phyloP scores from a whole-genome alignment of 2,888 invertebrate genomes.

The Latheticus oryzae region DNA sequence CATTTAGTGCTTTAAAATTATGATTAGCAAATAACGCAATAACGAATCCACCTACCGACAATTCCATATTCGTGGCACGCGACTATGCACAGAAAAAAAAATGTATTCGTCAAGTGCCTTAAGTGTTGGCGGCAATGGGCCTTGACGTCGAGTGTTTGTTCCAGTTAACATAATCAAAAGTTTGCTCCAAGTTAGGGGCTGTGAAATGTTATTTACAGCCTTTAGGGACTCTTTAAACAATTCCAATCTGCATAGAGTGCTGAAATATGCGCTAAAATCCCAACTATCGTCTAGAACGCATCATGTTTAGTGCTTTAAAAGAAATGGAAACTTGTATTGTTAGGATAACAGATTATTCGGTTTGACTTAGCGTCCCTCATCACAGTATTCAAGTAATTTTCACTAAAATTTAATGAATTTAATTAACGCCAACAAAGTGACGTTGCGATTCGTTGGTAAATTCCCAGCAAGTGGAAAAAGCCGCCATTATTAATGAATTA shows the following conservation, averaged over 20 bases:
- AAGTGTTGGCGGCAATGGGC: constrained; percentile 48
- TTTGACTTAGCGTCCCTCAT: too few species aligned
- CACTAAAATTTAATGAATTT: constrained; percentile 36
- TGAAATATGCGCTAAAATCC: constrained; percentile 30
- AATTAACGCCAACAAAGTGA: constrained; percentile 28
- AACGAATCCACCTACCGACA: constrained; percentile 8
- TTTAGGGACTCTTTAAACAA: constrained; percentile 48
- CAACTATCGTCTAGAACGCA: neutral
- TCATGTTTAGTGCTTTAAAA: neutral
- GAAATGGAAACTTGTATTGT: neutral
- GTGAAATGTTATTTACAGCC: constrained; percentile 51
- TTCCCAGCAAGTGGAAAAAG: constrained; percentile 39
- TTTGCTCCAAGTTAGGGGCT: constrained; percentile 50
- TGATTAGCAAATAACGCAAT: too few species aligned
- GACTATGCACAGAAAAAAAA: constrained; percentile 23
- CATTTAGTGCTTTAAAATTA: too few species aligned
- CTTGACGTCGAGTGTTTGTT: constrained; percentile 55
- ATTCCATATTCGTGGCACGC: neutral
- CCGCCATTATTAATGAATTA: constrained; percentile 49
- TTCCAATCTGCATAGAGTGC: constrained; percentile 52
- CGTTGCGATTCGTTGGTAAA: constrained; percentile 14
- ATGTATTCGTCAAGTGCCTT: constrained; percentile 48
- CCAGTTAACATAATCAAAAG: constrained; percentile 59
- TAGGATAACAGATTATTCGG: constrained; percentile 9
- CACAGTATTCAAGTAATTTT: constrained; percentile 9